phyloP scores from a whole-genome alignment of 2,888 invertebrate species.

The Meganola albula region DNA sequence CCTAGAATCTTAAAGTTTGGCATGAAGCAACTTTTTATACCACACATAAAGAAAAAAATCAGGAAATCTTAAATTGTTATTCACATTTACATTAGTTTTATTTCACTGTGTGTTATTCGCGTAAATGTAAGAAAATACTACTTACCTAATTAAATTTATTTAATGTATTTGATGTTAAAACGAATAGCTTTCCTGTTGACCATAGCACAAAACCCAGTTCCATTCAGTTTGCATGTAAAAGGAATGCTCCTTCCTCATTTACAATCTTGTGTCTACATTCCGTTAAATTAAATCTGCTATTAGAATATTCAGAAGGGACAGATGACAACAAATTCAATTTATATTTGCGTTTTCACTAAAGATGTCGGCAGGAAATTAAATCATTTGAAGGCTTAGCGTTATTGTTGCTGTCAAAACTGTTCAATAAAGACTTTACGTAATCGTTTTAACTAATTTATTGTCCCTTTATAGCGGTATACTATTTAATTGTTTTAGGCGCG shows the following conservation, averaged over 20 bases:
- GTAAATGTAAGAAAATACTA: no score
- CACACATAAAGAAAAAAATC: no score
- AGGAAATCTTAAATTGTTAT: no score
- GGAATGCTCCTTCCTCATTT: conserved; percentile 20
- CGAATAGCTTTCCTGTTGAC: conserved; percentile 4
- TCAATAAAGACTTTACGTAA: conserved; percentile 24
- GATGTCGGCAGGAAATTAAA: conserved; percentile 45
- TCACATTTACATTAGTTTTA: no score
- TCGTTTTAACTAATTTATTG: conserved; percentile 19
- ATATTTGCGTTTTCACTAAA: conserved; percentile 40
- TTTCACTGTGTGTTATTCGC: no score
- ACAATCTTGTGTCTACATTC: conserved; percentile 24
- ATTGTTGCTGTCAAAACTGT: conserved; percentile 25
- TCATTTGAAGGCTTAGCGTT: conserved; percentile 39
- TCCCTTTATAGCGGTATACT: no score
- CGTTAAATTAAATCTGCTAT: conserved; percentile 31
- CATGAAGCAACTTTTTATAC: no score
- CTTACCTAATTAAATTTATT: no score
- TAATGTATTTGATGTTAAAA: conserved; percentile 5
- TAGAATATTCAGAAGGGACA: conserved; percentile 42
- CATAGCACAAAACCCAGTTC: conserved; percentile 7
- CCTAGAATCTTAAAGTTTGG: no score
- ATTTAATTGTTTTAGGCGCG: no score
- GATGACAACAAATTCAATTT: conserved; percentile 50
- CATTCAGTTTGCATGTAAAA: conserved; percentile 13